These are phyloP conservation scores for Enteromius treurensis DNA, from an alignment of 2,797 vertebrate species.

Conservation along the genomic window DNA sequence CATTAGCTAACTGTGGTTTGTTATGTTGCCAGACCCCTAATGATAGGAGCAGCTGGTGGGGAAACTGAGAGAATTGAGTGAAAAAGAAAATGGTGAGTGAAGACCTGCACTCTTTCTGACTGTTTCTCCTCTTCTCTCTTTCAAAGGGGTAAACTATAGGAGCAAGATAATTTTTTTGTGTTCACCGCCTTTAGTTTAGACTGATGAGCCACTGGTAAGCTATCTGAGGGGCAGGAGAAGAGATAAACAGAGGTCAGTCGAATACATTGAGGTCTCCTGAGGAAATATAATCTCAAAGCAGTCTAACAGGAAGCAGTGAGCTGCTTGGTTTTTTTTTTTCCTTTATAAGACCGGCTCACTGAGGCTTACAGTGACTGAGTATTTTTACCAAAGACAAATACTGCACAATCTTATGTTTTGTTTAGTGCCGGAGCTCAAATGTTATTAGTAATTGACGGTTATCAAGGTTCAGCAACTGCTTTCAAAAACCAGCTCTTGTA, in stretches of 20 bases:
- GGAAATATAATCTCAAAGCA: conserved; percentile 35
- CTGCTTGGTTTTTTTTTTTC: conserved; percentile 5
- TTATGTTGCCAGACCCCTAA: conserved; percentile 41
- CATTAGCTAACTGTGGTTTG: conserved; percentile 39
- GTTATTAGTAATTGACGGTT: neutral
- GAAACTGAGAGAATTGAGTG: conserved; percentile 24
- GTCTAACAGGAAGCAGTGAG: conserved; percentile 38
- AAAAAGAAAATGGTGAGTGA: conserved; percentile 38
- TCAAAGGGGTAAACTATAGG: neutral
- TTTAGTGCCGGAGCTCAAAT: neutral
- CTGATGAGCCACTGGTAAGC: conserved; percentile 38
- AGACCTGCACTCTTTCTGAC: neutral
- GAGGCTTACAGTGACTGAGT: neutral
- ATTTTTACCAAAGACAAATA: neutral
- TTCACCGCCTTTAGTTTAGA: conserved; percentile 27
- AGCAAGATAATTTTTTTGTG: conserved; percentile 3
- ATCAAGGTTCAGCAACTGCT: neutral
- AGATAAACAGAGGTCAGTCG: conserved; percentile 41
- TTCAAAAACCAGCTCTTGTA: neutral
- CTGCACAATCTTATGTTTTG: neutral
- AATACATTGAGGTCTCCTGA: conserved; percentile 30
- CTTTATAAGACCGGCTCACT: neutral
- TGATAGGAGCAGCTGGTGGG: conserved; percentile 41
- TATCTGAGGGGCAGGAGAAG: conserved; percentile 17
- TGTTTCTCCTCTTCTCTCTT: conserved; percentile 8